These are phyloP conservation scores for Stictocephala bisonia DNA, from an alignment of 2,888 invertebrate species.

Conservation along the genomic window DNA sequence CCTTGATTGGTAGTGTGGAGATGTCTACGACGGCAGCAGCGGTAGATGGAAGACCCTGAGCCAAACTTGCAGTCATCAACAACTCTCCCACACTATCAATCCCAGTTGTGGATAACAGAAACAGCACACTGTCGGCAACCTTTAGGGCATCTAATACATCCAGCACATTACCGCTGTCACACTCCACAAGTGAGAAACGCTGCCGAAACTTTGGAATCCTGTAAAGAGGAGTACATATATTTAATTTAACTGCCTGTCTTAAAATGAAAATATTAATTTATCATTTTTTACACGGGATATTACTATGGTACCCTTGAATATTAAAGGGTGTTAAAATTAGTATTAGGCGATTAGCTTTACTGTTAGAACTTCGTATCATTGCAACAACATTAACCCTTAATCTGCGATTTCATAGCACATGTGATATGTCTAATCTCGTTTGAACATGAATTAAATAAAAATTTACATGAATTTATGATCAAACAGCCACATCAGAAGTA, in stretches of 20 bases:
- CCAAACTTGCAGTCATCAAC: conserved; percentile 80
- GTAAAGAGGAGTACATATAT: conserved; percentile 63
- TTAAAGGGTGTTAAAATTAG: neutral
- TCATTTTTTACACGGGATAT: neutral
- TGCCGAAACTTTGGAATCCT: conserved; percentile 89
- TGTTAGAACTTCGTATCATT: no score
- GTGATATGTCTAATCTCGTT: no score
- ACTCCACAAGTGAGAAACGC: conserved; percentile 83
- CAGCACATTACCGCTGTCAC: conserved; percentile 79
- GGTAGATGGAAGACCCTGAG: conserved; percentile 86
- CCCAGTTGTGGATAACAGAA: conserved; percentile 77
- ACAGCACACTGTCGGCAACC: conserved; percentile 86
- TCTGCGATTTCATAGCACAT: no score
- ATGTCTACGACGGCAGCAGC: conserved; percentile 80
- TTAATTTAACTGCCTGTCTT: no score
- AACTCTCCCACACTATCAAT: conserved; percentile 83
- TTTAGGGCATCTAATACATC: conserved; percentile 84
- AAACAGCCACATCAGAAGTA: no score
- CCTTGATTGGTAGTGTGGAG: conserved; percentile 77
- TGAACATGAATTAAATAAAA: no score
- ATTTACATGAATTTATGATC: no score
- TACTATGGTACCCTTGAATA: neutral
- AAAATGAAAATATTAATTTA: no score
- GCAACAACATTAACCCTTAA: no score
- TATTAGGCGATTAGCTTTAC: neutral